A percentile compares a stretch with the other conserved stretches of the same genome.
Evolutionary conservation across 2,113 vertebrate genomes (phyloP).

Genomic region (Desmodus rotundus): DNA sequence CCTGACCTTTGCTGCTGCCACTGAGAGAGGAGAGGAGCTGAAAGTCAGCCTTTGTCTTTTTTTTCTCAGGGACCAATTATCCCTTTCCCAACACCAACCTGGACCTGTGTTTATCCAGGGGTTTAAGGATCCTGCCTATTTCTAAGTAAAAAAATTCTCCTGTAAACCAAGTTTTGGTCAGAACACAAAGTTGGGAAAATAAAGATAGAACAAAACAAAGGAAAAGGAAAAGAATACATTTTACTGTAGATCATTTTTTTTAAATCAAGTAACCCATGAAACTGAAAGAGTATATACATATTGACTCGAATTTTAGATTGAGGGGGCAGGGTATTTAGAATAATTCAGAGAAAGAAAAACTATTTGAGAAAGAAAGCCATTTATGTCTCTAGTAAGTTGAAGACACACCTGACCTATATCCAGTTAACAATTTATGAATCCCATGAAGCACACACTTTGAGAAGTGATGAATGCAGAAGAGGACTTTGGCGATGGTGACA

Average conservation of each 20-base stretch:
- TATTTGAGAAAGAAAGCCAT: not conserved
- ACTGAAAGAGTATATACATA: not conserved
- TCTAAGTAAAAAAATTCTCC: conserved; percentile 34
- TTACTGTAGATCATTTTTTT: not conserved
- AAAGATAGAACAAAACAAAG: conserved; percentile 37
- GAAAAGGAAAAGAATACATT: conserved; percentile 18
- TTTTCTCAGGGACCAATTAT: not conserved
- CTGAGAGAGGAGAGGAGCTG: not conserved
- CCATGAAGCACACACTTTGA: not conserved
- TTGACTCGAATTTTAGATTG: not conserved
- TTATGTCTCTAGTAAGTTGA: not conserved
- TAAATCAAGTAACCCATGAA: not conserved
- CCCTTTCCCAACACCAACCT: not conserved
- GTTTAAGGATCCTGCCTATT: not conserved
- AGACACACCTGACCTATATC: not conserved
- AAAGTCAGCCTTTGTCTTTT: not conserved
- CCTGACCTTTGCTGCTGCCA: not conserved
- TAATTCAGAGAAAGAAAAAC: not conserved
- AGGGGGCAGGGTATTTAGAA: not conserved
- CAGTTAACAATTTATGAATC: not conserved
- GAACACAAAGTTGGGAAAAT: conserved; percentile 40
- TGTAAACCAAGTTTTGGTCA: conserved; percentile 47
- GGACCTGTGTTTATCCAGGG: not conserved
- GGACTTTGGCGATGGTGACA: not conserved
- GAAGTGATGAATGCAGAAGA: not conserved